Base-by-base conservation (phyloP, 2,113 vertebrate genomes). In the Ophthalmolycus amberensis region DNA sequence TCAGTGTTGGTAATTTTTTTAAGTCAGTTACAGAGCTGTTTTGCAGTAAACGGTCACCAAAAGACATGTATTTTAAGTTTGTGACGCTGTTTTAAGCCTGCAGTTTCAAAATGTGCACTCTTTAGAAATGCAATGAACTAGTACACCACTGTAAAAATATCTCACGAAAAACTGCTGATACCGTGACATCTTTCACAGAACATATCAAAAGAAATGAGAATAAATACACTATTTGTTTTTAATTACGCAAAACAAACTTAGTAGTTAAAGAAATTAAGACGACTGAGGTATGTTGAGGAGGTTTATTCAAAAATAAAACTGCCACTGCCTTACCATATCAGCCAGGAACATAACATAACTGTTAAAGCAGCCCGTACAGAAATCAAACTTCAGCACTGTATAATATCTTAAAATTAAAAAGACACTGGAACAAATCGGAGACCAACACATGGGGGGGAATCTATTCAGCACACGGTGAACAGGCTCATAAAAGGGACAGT, bases 281-380 rank as follows among this genome's bases (percentile, higher is more conserved):
- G 42, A 72, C 6, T 5, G 9, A 60, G 1, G 38, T 62, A 44
- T 81, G 78, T 90, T 65, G 84, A 87, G 71, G 74, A 90, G n/a
- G 82, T 95, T 95, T 95, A 94, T 93, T 94, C 62, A 83, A 92
- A 94, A 94, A 91, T 90, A 88, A 93, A 93, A 91, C 87, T 78
- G 90, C 78, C 81, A 89, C 75, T 68, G 84, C 74, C 65, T 85
- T 68, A 80, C 46, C 66, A 86, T 58, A 67, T 10, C 78, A 89
- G 80, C 86, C 70, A 85, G 77, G 62, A 87, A 89, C 77, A 84
- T 50, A 81, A 65, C 72, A 62, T 77, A 86, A 85, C 63, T 86
- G 73, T 79, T 78, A 68, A 69, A 91, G 66, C 82, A 91, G 85
- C 82, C 86, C 82, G 80, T 62, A 82, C 69, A 87, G 59, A 87